phyloP scores from a whole-genome alignment of 2,888 invertebrate genomes.

The Xestia xanthographa region DNA sequence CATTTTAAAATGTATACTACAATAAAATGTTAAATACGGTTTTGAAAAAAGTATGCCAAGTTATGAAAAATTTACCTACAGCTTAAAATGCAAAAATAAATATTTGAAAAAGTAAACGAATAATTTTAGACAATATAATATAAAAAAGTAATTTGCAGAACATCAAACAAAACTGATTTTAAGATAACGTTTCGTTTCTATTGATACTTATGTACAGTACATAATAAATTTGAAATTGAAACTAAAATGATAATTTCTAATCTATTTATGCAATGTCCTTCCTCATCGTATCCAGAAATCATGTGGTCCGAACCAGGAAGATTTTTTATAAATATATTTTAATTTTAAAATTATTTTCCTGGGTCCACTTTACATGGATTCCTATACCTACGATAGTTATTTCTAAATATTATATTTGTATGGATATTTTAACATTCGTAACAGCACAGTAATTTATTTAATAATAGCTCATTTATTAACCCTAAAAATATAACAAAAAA shows the following conservation, averaged over 20 bases:
- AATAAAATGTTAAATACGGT: neutral
- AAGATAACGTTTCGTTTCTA: neutral
- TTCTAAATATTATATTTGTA: neutral
- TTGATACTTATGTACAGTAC: neutral
- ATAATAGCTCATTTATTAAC: neutral
- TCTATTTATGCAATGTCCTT: neutral
- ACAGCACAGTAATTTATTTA: neutral
- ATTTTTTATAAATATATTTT: neutral
- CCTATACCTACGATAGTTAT: neutral
- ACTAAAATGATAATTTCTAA: neutral
- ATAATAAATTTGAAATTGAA: neutral
- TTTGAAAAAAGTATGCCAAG: neutral
- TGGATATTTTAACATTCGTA: neutral
- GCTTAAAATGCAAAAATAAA: neutral
- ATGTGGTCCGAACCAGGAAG: conserved; percentile 2
- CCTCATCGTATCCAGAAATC: neutral
- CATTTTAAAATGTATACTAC: no score
- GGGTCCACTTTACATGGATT: neutral
- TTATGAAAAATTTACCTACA: neutral
- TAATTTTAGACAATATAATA: neutral
- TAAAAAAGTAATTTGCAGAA: neutral
- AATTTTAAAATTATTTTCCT: neutral
- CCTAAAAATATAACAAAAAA: no score
- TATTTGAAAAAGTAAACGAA: neutral
- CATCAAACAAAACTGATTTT: neutral